Conservation (phyloP, 1,140 invertebrate genomes). For the Drosophila nigromelanica region DNA sequence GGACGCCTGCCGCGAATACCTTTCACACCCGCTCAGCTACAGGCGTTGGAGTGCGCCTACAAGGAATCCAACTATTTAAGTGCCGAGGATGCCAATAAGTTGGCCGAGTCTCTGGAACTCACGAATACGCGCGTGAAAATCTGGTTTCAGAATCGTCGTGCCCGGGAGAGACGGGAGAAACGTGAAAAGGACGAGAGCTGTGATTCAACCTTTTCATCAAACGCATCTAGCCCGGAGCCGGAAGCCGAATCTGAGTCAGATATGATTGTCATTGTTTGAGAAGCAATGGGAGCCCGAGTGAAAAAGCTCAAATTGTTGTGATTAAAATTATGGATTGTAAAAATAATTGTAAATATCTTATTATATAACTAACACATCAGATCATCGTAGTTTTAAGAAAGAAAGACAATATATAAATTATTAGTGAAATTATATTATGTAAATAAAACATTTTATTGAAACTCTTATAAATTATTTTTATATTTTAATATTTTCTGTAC, state of each 20-base stretch:
- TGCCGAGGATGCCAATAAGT: conserved; percentile 84
- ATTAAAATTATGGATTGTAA: conserved; percentile 19
- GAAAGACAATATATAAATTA: conserved; percentile 14
- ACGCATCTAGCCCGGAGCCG: conserved; percentile 80
- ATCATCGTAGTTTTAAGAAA: background rate
- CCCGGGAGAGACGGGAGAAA: conserved; percentile 88
- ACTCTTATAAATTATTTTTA: background rate
- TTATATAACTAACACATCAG: background rate
- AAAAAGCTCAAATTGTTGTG: conserved; percentile 12
- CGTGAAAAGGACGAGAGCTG: conserved; percentile 79
- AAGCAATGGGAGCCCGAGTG: background rate
- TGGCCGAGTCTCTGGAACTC: conserved; percentile 84
- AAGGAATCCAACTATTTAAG: conserved; percentile 85
- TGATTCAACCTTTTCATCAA: conserved; percentile 78
- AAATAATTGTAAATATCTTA: conserved; percentile 35
- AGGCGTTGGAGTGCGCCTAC: conserved; percentile 84
- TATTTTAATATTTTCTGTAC: too few relatives aligned
- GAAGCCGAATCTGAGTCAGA: conserved; percentile 69
- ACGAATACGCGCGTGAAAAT: conserved; percentile 89
- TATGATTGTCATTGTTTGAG: conserved; percentile 54
- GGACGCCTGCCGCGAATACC: conserved; percentile 85
- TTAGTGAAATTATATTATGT: background rate
- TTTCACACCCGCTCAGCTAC: conserved; percentile 84
- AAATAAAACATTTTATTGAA: conserved; percentile 9
- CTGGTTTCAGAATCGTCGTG: conserved; percentile 92